Evolutionary conservation across 2,888 invertebrate species (phyloP).

Genomic region (Luperina nickerlii): DNA sequence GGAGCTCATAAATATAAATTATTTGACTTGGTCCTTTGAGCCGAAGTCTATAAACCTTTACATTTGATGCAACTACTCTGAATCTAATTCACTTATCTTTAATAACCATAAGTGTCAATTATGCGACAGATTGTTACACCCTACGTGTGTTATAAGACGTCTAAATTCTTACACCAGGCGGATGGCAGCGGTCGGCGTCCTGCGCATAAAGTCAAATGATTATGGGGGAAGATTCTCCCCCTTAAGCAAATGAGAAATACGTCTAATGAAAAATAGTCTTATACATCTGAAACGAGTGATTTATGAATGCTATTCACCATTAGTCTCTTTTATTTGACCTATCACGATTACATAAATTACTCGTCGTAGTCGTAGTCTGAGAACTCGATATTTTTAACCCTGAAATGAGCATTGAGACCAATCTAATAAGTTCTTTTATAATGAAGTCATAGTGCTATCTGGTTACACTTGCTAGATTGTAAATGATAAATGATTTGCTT

Average conservation of each 20-base stretch:
- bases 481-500: background rate
- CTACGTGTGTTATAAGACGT: conserved; percentile 16
- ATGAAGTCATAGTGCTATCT: conserved; percentile 16
- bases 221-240: conserved; percentile 8
- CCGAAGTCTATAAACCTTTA: background rate
- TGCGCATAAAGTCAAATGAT: conserved; percentile 33
- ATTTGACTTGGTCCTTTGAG: conserved; percentile 15
- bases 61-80: background rate
- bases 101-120: conserved; percentile 16
- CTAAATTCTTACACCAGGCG: conserved; percentile 22
- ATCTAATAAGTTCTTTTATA: conserved; percentile 28
- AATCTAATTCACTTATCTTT: background rate
- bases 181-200: conserved; percentile 1
- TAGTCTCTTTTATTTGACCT: conserved; percentile 31
- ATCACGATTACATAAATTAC: conserved; percentile 36
- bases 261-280: conserved; percentile 32
- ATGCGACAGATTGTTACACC: background rate
- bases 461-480: background rate
- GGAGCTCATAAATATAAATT: conserved; percentile 39
- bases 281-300: conserved; percentile 11
- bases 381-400: conserved; percentile 41
- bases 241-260: conserved; percentile 9
- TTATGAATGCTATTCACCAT: conserved; percentile 33
- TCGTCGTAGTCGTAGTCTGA: conserved; percentile 11
- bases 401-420: conserved; percentile 27